Evolutionary conservation across 37 sponge, comb jelly and placozoan genomes (phyloP).

Genomic region (Beroe forskalii): DNA sequence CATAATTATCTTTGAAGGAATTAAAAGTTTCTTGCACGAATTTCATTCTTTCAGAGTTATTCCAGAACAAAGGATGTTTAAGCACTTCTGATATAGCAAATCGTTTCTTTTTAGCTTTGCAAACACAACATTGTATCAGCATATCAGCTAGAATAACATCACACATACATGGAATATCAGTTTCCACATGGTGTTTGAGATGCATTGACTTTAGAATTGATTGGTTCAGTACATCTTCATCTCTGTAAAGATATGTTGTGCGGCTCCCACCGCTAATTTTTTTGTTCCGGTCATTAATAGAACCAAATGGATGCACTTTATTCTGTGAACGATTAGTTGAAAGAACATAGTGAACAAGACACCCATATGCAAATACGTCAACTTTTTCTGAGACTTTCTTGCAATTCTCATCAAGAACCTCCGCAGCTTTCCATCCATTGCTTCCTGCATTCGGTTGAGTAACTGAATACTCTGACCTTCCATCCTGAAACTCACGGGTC

Average conservation of each 20-base stretch:
- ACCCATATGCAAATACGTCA: not conserved
- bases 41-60: not conserved
- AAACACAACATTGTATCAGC: not conserved
- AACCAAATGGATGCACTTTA: not conserved
- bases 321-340: not conserved
- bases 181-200: not conserved
- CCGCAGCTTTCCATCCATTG: not conserved
- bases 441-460: not conserved
- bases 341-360: not conserved
- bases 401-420: not conserved
- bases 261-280: not conserved
- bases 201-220: not conserved
- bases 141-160: not conserved
- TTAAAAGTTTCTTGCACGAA: not conserved
- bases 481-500: not conserved
- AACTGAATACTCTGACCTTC: not conserved
- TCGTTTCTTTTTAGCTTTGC: not conserved
- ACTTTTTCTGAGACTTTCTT: not conserved
- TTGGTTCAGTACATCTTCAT: not conserved
- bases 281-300: not conserved
- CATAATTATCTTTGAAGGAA: not conserved
- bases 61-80: not conserved
- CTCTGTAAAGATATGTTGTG: not conserved
- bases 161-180: not conserved
- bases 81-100: not conserved